A percentile compares a stretch with the other conserved stretches of the same genome.
These are phyloP conservation scores for Lepilemur ruficaudatus DNA, from an alignment of 2,797 vertebrate genomes.

Conservation along the genomic window DNA sequence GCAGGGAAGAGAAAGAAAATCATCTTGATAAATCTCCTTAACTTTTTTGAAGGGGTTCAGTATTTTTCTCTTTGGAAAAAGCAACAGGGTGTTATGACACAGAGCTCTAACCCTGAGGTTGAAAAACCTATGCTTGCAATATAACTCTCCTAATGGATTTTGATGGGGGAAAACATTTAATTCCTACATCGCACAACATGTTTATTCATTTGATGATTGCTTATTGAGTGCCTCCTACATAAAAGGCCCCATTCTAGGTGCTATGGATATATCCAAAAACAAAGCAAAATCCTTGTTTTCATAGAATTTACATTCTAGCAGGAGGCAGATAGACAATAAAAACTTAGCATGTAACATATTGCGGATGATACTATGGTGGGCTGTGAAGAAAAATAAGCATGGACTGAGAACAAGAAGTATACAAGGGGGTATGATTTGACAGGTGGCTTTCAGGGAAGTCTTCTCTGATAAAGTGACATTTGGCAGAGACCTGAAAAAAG, in stretches of 20 bases:
- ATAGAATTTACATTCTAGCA: neutral
- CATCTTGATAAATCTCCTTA: slow-evolving; percentile 50
- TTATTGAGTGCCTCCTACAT: neutral
- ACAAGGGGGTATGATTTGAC: neutral
- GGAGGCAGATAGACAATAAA: neutral
- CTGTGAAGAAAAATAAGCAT: neutral
- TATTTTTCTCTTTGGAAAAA: slow-evolving; percentile 10
- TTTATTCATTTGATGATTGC: neutral
- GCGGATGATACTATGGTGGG: neutral
- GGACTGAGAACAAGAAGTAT: neutral
- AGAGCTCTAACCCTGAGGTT: neutral
- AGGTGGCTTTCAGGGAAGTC: neutral
- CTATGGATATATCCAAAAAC: neutral
- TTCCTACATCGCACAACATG: neutral
- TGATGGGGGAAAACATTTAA: neutral
- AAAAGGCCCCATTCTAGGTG: neutral
- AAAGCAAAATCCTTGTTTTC: neutral
- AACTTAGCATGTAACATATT: neutral
- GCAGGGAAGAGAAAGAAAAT: neutral
- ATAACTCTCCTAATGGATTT: neutral
- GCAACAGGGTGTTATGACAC: neutral
- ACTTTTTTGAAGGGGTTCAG: slow-evolving; percentile 38
- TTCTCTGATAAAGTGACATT: neutral
- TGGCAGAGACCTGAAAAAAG: neutral
- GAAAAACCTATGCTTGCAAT: neutral